These are phyloP conservation scores for Isotomurus palustris DNA, from an alignment of 2,888 invertebrate genomes.

Conservation along the genomic window DNA sequence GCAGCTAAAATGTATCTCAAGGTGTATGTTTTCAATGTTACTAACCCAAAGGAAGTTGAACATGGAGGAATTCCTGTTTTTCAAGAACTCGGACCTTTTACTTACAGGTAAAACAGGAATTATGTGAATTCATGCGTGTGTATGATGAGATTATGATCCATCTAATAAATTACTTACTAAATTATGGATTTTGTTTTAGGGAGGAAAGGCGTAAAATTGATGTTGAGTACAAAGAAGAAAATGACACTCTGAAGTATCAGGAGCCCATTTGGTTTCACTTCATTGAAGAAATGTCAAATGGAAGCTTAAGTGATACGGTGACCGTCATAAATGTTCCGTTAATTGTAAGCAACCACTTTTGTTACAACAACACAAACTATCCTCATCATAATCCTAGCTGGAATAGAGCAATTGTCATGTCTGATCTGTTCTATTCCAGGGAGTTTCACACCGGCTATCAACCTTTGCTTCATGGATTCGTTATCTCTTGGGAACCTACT, in stretches of 20 bases:
- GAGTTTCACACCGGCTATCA: not conserved
- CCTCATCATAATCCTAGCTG: too few species aligned
- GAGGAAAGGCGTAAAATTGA: conserved; percentile 8
- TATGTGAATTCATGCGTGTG: too few species aligned
- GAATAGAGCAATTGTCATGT: too few species aligned
- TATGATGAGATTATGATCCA: too few species aligned
- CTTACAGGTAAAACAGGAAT: conserved; percentile 14
- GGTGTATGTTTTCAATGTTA: conserved; percentile 18
- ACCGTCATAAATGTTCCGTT: conserved; percentile 18
- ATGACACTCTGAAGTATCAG: conserved; percentile 11
- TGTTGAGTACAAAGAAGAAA: conserved; percentile 1
- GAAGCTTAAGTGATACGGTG: conserved; percentile 3
- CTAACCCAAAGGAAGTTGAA: conserved; percentile 12
- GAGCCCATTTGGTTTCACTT: conserved; percentile 7
- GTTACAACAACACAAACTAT: not conserved
- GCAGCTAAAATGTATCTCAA: conserved; percentile 9
- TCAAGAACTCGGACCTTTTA: conserved; percentile 18
- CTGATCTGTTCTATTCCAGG: too few species aligned
- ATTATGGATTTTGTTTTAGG: conserved; percentile 2
- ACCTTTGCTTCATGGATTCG: conserved; percentile 13
- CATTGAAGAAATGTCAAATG: conserved; percentile 11
- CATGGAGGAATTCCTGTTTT: conserved; percentile 6
- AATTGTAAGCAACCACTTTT: conserved; percentile 11
- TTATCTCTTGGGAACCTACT: conserved; percentile 10
- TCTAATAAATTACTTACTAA: too few species aligned